Percentiles rank a stretch among this genome's conserved stretches.
phyloP scores from a whole-genome alignment of 2,888 invertebrate species.

The Blastobasis lacticolella region DNA sequence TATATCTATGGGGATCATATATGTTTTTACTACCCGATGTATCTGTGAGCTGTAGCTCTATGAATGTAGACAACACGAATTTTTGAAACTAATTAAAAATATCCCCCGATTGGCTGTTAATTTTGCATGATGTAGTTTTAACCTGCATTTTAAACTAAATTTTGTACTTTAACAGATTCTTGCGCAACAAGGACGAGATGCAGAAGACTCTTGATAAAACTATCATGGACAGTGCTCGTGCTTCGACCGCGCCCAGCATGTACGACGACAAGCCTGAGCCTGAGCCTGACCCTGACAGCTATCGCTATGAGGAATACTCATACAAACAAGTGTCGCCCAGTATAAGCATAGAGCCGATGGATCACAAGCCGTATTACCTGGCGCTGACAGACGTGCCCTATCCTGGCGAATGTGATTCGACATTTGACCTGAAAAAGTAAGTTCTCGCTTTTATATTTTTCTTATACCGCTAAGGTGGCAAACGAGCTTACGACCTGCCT shows the following conservation, averaged over 20 bases:
- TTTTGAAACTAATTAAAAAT: no score
- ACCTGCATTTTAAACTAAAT: not conserved
- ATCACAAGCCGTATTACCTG: conserved; percentile 40
- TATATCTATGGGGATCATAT: no score
- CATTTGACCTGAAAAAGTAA: conserved; percentile 52
- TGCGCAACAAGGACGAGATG: conserved; percentile 47
- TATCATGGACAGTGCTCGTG: conserved; percentile 14
- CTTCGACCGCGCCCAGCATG: conserved; percentile 14
- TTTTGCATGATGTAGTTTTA: not conserved
- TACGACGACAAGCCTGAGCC: conserved; percentile 32
- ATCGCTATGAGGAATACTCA: conserved; percentile 26
- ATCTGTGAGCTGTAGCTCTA: no score
- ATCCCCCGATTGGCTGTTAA: no score
- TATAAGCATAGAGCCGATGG: conserved; percentile 24
- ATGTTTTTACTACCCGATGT: no score
- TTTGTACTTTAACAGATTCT: conserved; percentile 28
- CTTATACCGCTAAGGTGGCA: no score
- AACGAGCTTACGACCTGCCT: no score
- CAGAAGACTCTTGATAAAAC: conserved; percentile 32
- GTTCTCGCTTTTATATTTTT: conserved; percentile 7
- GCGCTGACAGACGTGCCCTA: conserved; percentile 55
- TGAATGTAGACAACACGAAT: no score
- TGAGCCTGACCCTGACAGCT: no score
- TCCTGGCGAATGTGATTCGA: conserved; percentile 52
- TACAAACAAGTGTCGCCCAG: conserved; percentile 28